Conservation (phyloP, 2,797 vertebrate genomes). For the Benthosema pterotum region DNA sequence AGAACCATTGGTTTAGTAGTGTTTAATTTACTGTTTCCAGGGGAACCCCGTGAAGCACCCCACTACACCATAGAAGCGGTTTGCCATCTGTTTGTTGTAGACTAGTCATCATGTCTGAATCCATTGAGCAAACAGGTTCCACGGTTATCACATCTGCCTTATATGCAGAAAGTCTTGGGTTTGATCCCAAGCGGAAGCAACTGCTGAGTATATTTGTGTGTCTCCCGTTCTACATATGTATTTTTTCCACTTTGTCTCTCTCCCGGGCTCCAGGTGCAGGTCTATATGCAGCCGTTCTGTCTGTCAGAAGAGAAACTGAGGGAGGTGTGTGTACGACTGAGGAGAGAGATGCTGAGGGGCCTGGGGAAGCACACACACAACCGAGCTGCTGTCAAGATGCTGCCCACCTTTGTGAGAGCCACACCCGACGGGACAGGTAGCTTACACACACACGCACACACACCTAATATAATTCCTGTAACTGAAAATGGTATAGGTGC, state of each 20-base stretch:
- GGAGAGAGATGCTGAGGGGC: slow-evolving; percentile 71
- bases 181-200: slow-evolving; percentile 86
- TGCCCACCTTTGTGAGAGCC: slow-evolving; percentile 85
- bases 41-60: too few species aligned
- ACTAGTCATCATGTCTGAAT: too few species aligned
- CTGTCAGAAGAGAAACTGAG: slow-evolving; percentile 69
- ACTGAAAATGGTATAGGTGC: too few species aligned
- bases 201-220: too few species aligned
- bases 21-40: too few species aligned
- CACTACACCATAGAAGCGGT: too few species aligned
- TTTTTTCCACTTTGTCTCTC: background rate
- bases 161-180: slow-evolving; percentile 88
- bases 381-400: slow-evolving; percentile 78
- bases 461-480: too few species aligned
- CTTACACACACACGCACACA: background rate
- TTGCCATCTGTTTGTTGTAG: too few species aligned
- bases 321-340: slow-evolving; percentile 70
- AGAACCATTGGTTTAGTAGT: too few species aligned
- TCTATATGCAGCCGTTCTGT: slow-evolving; percentile 65
- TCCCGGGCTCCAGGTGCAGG: slow-evolving; percentile 67
- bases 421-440: slow-evolving; percentile 85
- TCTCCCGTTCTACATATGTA: background rate
- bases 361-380: slow-evolving; percentile 63
- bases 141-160: slow-evolving; percentile 89
- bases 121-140: slow-evolving; percentile 64